A percentile compares a stretch with the other conserved stretches of the same genome.
phyloP scores from a whole-genome alignment of 2,797 vertebrate species.

The Hozukius guyotensis region DNA sequence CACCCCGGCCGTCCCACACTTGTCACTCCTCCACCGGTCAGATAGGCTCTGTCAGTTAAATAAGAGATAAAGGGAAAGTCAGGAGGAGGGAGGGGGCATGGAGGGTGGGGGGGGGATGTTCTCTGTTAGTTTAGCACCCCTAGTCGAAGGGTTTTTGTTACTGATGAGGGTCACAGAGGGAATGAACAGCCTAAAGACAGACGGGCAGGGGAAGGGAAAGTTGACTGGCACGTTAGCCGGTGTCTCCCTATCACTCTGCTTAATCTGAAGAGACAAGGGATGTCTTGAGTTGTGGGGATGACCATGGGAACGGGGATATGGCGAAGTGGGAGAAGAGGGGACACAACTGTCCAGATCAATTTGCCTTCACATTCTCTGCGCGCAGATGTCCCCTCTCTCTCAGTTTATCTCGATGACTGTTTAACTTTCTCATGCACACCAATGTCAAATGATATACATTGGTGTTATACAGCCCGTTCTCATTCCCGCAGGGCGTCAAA shows the following conservation, averaged over 20 bases:
- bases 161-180: slow-evolving; percentile 76
- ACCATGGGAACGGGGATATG: slow-evolving; percentile 61
- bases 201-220: slow-evolving; percentile 37
- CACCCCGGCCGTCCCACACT: slow-evolving; percentile 80
- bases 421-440: slow-evolving; percentile 14
- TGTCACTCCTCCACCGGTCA: slow-evolving; percentile 80
- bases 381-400: slow-evolving; percentile 37
- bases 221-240: slow-evolving; percentile 82
- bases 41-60: slow-evolving; percentile 87
- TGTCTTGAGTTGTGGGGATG: slow-evolving; percentile 79
- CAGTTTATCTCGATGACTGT: neutral
- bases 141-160: slow-evolving; percentile 74
- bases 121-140: slow-evolving; percentile 70
- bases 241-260: slow-evolving; percentile 77
- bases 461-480: neutral
- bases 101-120: slow-evolving; percentile 66
- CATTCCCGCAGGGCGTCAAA: no score
- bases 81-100: slow-evolving; percentile 56
- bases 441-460: neutral
- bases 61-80: slow-evolving; percentile 79
- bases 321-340: slow-evolving; percentile 30
- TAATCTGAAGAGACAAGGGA: slow-evolving; percentile 86
- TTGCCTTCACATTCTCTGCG: slow-evolving; percentile 42
- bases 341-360: slow-evolving; percentile 59
- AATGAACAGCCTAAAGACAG: slow-evolving; percentile 77